A percentile compares a stretch with the other conserved stretches of the same genome.
Evolutionary conservation across 2,113 vertebrate genomes (phyloP).

Genomic region (Agelaius phoeniceus): DNA sequence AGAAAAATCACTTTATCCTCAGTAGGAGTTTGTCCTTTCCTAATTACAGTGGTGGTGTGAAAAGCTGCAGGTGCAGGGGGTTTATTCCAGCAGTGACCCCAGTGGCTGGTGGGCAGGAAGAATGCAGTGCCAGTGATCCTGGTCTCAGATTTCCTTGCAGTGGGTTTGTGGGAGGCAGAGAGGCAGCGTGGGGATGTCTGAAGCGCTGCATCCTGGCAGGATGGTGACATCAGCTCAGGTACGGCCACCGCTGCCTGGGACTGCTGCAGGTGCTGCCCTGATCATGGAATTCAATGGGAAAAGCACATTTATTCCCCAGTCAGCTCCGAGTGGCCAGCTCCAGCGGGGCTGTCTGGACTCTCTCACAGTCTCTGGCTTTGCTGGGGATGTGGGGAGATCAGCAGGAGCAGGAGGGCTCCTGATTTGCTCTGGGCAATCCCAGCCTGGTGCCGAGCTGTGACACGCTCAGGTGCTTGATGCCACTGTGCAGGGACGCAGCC

Average conservation of each 20-base stretch:
- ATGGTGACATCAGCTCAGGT: rapidly evolving
- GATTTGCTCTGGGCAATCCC: neutral
- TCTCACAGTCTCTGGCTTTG: rapidly evolving
- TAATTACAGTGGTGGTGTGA: neutral
- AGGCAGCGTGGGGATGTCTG: rapidly evolving
- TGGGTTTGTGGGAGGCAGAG: neutral
- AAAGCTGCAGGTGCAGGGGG: neutral
- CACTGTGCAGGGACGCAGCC: neutral
- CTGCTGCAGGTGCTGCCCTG: neutral
- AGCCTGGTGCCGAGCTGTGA: neutral
- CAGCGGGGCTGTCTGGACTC: rapidly evolving
- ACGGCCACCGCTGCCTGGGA: rapidly evolving
- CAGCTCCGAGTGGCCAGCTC: neutral
- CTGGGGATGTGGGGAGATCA: rapidly evolving
- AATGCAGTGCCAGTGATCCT: neutral
- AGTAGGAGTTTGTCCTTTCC: neutral
- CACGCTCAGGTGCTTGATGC: rapidly evolving
- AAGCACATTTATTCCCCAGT: rapidly evolving
- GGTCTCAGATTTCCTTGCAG: neutral
- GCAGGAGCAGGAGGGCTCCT: neutral
- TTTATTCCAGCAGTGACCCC: neutral
- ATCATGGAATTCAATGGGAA: rapidly evolving
- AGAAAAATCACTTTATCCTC: neutral
- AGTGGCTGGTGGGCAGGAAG: neutral
- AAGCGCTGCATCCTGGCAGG: rapidly evolving